Evolutionary conservation across 1,140 invertebrate genomes (phyloP), one percentile per base, ranked within the genome.

Genomic region (Coboldia fuscipes): DNA sequence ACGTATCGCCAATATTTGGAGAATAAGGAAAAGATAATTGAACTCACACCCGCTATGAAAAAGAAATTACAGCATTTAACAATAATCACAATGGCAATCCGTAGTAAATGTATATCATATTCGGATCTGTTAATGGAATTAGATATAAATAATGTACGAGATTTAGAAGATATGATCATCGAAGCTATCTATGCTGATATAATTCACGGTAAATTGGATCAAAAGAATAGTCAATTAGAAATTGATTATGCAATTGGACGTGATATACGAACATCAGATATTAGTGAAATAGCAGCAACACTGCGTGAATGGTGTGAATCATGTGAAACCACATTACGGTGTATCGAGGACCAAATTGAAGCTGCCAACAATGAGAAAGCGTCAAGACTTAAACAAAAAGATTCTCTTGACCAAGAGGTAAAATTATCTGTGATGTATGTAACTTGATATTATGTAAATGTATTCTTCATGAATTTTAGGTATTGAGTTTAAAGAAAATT

Each of bases 151-250:
- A 89, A 93, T 66, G 75, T 94, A 10, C 64, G 90, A 41, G 83
- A 93, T 52, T 59, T 97, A 33, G 90, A 97, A 61, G 90, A 97
- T 63, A 65, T 97, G 29, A 96, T 97, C 34, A 97, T 97, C 45
- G 90, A 96, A 66, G 89, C 88, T 7, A 88, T 97, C 45, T 97
- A 96, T 63, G 81, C 80, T 41, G 89, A 94, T 57, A 85, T 97
- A 44, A 90, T 97, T 38, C 81, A 86, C 46, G 92, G 89, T 1
- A 96, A 96, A 61, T 56, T 97, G 36, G 92, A 97, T 59, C 92
- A 96, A 56, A 84, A 88, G 47, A 88, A 88, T 56, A 78, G 77
- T 39, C 75, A 83, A 41, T 61, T 97, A 23, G 89, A 97, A 57
- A 75, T 97, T 2, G 89, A 96, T 54, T 93, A 82, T 47, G 85